These are phyloP conservation scores for Pseudochirops cupreus DNA, from an alignment of 2,797 vertebrate species.

Conservation along the genomic window DNA sequence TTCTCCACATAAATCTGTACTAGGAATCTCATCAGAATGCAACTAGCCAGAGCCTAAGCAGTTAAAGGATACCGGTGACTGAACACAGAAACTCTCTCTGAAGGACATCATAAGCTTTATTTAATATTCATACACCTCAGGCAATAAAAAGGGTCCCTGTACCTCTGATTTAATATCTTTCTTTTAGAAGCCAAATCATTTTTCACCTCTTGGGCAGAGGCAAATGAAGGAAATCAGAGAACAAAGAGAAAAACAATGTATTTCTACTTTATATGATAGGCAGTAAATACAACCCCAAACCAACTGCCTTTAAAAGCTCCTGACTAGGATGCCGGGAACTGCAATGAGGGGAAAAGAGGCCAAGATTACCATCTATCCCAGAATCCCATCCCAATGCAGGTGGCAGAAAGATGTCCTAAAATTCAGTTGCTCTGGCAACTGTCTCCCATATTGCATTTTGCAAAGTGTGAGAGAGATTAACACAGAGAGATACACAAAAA, in stretches of 20 bases:
- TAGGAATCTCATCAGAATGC: slow-evolving; percentile 24
- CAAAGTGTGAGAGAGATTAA: background rate
- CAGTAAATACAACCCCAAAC: background rate
- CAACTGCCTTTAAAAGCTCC: background rate
- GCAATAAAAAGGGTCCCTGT: background rate
- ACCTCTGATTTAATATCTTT: background rate
- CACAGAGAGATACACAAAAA: background rate
- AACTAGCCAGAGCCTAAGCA: background rate
- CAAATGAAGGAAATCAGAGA: background rate
- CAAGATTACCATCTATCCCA: background rate
- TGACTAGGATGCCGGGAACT: background rate
- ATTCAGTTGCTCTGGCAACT: background rate
- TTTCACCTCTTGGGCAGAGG: background rate
- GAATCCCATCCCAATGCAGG: background rate
- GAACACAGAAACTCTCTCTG: background rate
- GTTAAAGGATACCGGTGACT: slow-evolving; percentile 15
- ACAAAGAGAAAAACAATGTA: background rate
- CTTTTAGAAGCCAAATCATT: background rate
- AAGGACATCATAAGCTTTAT: slow-evolving; percentile 2
- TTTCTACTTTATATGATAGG: background rate
- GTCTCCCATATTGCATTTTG: background rate
- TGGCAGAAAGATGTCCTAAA: background rate
- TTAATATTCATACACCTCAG: background rate
- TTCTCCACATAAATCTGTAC: background rate
- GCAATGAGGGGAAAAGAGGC: background rate